Evolutionary conservation across 2,113 vertebrate genomes (phyloP), one percentile per base, ranked within the genome.

Genomic region (Phodopus roborovskii): DNA sequence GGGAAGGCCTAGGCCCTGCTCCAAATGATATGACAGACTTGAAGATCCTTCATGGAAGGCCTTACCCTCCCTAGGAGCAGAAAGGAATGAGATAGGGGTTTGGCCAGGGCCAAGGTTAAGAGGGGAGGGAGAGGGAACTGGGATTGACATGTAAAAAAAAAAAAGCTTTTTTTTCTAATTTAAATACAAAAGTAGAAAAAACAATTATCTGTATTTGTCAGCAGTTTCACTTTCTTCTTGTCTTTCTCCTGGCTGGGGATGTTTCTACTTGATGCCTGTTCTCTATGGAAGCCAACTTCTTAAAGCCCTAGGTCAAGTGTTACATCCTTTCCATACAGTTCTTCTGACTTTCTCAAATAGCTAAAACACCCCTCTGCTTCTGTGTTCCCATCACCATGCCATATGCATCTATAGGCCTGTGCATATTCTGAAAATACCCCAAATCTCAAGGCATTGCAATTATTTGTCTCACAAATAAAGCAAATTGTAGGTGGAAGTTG

Each of bases 401-500:
- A 92, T 36, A 68, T 17, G 71, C 53, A 45, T 88, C 36, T 56
- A 78, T 50, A 84, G 36, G 77, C 73, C 60, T 30, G 7, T 39
- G 89, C 22, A 81, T 79, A 78, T 48, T 60, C 20, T 83, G 13
- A 87, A 95, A 95, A 87, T 45, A 87, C 17, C 39, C 85, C 8
- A 48, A 48, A 20, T 95, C n/a, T 92, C 33, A 79, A 92, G 13
- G 3, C 68, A 88, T 68, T 92, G 56, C 1, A 83, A 48, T 73
- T 73, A 45, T 62, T 95, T 90, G 15, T 73, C 42, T 60, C 24
- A 85, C 28, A 85, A 94, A 70, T 89, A 86, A 91, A 95, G n/a
- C 2, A 92, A 62, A 7, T 70, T 88, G 36, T 28, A 45, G 28
- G 93, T 88, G 28, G 39, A 19, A 94, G 45, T 48, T n/a, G 20